A percentile compares a stretch with the other conserved stretches of the same genome.
phyloP scores from a whole-genome alignment of 1,140 invertebrate genomes.

The Epicauta chinensis region DNA sequence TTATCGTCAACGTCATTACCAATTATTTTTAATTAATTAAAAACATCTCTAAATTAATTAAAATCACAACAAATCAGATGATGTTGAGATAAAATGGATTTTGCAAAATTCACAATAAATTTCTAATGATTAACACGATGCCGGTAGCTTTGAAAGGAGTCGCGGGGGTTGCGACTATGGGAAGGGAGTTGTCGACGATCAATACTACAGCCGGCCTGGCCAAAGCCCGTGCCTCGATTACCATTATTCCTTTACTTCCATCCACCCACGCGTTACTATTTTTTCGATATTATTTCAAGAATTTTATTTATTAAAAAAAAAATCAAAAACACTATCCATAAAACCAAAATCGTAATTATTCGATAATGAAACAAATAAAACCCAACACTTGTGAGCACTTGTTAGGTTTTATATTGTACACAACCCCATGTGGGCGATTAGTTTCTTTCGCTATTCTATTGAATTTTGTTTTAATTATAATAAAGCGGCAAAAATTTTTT shows the following conservation, averaged over 20 bases:
- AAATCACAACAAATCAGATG: not conserved
- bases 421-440: too few species aligned
- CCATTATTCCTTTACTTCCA: conserved; percentile 13
- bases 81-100: not conserved
- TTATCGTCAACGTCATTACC: too few species aligned
- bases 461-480: too few species aligned
- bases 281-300: not conserved
- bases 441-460: too few species aligned
- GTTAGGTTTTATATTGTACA: too few species aligned
- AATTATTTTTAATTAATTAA: not conserved
- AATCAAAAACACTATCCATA: too few species aligned
- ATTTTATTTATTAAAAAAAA: too few species aligned
- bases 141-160: conserved; percentile 12
- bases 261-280: conserved; percentile 1
- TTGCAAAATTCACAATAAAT: not conserved
- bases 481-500: too few species aligned
- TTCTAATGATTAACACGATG: conserved; percentile 17
- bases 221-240: conserved; percentile 22
- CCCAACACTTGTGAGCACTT: too few species aligned
- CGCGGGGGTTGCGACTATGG: conserved; percentile 24
- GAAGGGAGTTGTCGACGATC: conserved; percentile 32
- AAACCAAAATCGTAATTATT: too few species aligned
- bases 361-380: too few species aligned
- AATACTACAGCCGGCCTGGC: conserved; percentile 28
- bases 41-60: not conserved